A percentile compares a stretch with the other conserved stretches of the same genome.
phyloP scores from a whole-genome alignment of 92 coral and sea anemone genomes.

The Metridium senile region DNA sequence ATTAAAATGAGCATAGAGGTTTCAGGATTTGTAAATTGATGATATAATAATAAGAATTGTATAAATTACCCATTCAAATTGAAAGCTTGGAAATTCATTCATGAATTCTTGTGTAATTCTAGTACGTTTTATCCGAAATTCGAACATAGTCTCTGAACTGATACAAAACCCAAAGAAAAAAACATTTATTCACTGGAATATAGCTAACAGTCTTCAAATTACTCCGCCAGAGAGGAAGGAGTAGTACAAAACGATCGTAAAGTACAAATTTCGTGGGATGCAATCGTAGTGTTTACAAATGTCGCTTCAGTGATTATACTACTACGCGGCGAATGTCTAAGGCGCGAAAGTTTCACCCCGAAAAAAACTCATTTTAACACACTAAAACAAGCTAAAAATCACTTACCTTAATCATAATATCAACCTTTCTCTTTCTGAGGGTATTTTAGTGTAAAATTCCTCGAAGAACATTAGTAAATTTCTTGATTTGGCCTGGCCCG shows the following conservation, averaged over 20 bases:
- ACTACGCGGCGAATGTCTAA: background rate
- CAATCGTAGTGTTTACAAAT: constrained; percentile 21
- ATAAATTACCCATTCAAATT: background rate
- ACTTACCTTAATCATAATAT: constrained; percentile 29
- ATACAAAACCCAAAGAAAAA: constrained; percentile 3
- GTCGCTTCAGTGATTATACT: constrained; percentile 22
- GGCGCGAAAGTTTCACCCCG: constrained; percentile 27
- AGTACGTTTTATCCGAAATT: background rate
- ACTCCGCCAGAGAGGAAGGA: background rate
- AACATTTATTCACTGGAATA: background rate
- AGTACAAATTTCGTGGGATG: constrained; percentile 14
- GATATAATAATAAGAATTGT: background rate
- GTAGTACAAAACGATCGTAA: background rate
- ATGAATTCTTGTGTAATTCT: constrained; percentile 4
- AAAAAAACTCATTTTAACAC: constrained; percentile 5
- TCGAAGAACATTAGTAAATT: constrained; percentile 8
- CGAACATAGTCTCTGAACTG: background rate
- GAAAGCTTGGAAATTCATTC: constrained; percentile 32
- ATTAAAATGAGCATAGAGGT: too few species aligned
- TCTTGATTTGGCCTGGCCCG: background rate
- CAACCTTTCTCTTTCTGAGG: background rate
- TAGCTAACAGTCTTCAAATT: background rate
- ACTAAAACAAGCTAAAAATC: background rate
- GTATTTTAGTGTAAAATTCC: background rate
- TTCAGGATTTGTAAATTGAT: background rate